Evolutionary conservation across 35 echinoderm and acorn worm genomes (phyloP).

Genomic region (Acanthaster planci): DNA sequence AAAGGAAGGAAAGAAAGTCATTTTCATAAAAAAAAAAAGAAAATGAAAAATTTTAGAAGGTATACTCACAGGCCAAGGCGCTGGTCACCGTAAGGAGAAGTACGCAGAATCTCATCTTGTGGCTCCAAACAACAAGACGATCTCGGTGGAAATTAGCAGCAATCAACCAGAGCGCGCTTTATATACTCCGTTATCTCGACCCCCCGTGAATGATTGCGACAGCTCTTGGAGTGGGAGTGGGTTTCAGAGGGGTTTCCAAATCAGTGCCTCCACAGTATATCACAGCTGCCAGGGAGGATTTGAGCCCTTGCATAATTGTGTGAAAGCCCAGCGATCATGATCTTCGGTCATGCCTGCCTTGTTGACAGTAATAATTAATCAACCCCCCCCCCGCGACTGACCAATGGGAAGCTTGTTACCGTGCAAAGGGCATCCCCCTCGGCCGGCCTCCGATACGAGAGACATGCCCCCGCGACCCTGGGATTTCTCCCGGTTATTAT

Average conservation of each 20-base stretch:
- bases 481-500: not conserved
- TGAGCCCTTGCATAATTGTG: constrained; percentile 23
- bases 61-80: constrained; percentile 42
- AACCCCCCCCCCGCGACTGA: not conserved
- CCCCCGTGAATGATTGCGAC: too few relatives aligned
- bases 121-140: constrained; percentile 18
- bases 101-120: constrained; percentile 19
- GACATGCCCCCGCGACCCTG: not conserved
- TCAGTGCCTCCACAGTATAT: too few relatives aligned
- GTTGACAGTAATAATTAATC: constrained; percentile 8
- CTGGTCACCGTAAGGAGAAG: constrained; percentile 34
- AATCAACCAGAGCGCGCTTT: not conserved
- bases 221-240: too few relatives aligned
- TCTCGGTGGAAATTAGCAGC: not conserved
- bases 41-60: not conserved
- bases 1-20: not conserved
- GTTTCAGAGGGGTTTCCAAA: too few relatives aligned
- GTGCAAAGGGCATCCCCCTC: constrained; percentile 14
- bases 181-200: constrained; percentile 8
- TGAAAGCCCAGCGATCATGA: constrained; percentile 2
- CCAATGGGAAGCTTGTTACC: constrained; percentile 32
- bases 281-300: not conserved
- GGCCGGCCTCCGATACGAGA: too few relatives aligned
- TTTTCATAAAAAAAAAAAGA: not conserved
- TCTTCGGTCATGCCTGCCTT: not conserved